Conservation (phyloP, 1,140 invertebrate genomes). For the Lordiphosa mommai region DNA sequence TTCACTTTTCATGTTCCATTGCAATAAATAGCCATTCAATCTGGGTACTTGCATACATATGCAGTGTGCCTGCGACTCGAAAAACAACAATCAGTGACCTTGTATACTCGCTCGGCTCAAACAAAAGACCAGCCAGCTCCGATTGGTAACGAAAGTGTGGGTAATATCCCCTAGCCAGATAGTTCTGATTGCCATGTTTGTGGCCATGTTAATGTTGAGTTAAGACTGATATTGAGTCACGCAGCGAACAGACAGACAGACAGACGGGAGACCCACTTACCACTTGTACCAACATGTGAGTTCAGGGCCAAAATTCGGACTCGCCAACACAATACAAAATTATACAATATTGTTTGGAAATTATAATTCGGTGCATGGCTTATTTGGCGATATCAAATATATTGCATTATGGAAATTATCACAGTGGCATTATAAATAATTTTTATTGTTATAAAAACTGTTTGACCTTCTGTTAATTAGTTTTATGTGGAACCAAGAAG, state of each 20-base stretch:
- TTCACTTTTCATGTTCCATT: constrained; percentile 8
- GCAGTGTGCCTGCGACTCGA: constrained; percentile 5
- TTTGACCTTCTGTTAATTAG: constrained; percentile 3
- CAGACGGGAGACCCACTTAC: constrained; percentile 1
- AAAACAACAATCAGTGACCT: constrained; percentile 11
- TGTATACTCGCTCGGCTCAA: not conserved
- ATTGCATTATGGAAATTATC: constrained; percentile 4
- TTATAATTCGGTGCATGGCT: not conserved
- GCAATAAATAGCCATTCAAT: constrained; percentile 8
- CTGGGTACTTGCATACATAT: constrained; percentile 8
- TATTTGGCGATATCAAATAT: constrained; percentile 8
- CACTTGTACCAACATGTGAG: not conserved
- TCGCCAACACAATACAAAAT: constrained; percentile 6
- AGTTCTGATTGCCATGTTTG: not conserved
- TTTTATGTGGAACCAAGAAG: constrained; percentile 1
- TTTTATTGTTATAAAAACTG: constrained; percentile 3
- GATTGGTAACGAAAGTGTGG: constrained; percentile 10
- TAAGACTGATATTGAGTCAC: constrained; percentile 11
- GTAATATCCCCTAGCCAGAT: constrained; percentile 6
- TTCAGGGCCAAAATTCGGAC: constrained; percentile 6
- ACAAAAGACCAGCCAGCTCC: constrained; percentile 4
- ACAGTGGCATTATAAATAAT: not conserved
- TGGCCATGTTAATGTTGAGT: constrained; percentile 3
- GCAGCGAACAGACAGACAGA: not conserved
- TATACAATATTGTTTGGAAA: constrained; percentile 5